Evolutionary conservation across 1,140 invertebrate species (phyloP), one percentile per base, ranked within the genome.

Genomic region (Danaus plexippus): DNA sequence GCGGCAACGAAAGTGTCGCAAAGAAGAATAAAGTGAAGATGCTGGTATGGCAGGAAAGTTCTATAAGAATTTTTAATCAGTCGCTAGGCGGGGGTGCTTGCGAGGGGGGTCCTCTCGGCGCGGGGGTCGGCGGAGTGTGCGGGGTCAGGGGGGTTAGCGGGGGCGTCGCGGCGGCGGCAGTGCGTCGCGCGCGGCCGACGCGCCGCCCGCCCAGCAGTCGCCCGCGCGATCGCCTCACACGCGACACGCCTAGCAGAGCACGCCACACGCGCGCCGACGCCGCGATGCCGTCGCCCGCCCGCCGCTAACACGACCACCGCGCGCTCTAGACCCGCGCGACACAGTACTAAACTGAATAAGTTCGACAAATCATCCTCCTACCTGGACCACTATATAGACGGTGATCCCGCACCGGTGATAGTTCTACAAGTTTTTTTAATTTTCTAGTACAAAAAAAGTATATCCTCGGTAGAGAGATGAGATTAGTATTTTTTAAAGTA

Each of bases 331-430:
- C 66, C 72, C 69, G 74, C 71, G 67, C 70, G 62, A 67, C 65
- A 56, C 63, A 65, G 59, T 72, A 69, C 80, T 69, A 86, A 86
- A 82, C 83, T 86, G 83, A 86, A 86, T 86, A 85, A 86, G 77
- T 86, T 86, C 80, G 81, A 86, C 83, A 86, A 86, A 77, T 86
- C 83, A 68, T 78, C 75, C 75, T 86, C 81, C 58, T 85, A 84
- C 79, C 77, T 86, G 83, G 83, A 86, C 83, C 83, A 87, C 70
- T 87, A 87, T 67, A 87, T 87, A 75, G 84, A 87, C 73, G 65
- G 67, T 71, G 66, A 61, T 63, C 50, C 57, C 63, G 66, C 61
- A 62, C 61, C 66, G 67, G 66, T 73, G 68, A 71, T 72, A 74
- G 59, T 67, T 71, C 60, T 64, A 65, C 65, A 69, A 57, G 60